Evolutionary conservation across 2,113 vertebrate genomes (phyloP).

Genomic region (Plestiodon gilberti): DNA sequence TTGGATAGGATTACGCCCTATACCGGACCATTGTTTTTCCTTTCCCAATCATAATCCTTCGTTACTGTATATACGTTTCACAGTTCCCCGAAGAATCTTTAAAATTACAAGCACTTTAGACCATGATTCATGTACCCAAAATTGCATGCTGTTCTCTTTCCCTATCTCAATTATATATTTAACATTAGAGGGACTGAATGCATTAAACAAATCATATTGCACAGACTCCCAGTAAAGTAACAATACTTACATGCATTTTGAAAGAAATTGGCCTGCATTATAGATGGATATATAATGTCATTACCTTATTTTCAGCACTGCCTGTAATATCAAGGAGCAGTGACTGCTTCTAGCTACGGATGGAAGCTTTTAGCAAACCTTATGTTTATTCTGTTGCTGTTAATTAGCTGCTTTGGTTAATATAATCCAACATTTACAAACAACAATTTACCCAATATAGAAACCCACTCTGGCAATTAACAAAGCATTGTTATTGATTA

Average conservation of each 20-base stretch:
- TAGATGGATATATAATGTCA: slow-evolving; percentile 78
- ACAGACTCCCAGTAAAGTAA: slow-evolving; percentile 70
- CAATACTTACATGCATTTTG: slow-evolving; percentile 76
- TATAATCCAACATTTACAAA: slow-evolving; percentile 76
- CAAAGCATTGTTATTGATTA: slow-evolving; percentile 76
- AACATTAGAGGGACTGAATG: slow-evolving; percentile 75
- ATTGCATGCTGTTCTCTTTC: slow-evolving; percentile 54
- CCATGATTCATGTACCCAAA: slow-evolving; percentile 72
- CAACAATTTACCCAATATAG: slow-evolving; percentile 71
- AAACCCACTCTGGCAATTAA: slow-evolving; percentile 74
- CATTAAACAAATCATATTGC: slow-evolving; percentile 82
- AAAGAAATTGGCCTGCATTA: slow-evolving; percentile 73
- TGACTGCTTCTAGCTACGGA: slow-evolving; percentile 63
- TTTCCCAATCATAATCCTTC: slow-evolving; percentile 70
- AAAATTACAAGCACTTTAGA: slow-evolving; percentile 80
- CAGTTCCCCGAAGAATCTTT: slow-evolving; percentile 77
- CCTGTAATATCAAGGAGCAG: slow-evolving; percentile 69
- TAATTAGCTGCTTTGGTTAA: slow-evolving; percentile 78
- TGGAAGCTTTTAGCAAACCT: slow-evolving; percentile 72
- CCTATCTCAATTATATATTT: slow-evolving; percentile 78
- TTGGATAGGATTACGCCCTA: too few relatives aligned
- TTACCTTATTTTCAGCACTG: slow-evolving; percentile 72
- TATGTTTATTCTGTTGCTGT: slow-evolving; percentile 70
- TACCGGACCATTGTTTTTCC: slow-evolving; percentile 67
- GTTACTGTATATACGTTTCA: slow-evolving; percentile 79